A percentile compares a stretch with the other conserved stretches of the same genome.
Conservation (phyloP, 2,888 invertebrate species). For the Drosophila paramelanica region DNA sequence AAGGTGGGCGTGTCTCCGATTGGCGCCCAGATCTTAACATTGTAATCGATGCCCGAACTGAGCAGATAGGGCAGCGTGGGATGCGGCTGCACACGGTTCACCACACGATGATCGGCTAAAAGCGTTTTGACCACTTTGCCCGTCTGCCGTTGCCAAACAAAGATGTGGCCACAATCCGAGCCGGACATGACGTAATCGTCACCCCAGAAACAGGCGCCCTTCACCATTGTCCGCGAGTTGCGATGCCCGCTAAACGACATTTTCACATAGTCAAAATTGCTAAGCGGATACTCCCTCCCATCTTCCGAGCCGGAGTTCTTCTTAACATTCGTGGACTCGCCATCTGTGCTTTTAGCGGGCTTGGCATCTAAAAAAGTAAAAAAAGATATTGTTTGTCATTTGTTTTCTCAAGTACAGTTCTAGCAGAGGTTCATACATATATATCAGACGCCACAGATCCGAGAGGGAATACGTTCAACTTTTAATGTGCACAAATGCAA, state of each 20-base stretch:
- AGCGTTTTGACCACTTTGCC: conserved; percentile 90
- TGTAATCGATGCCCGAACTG: conserved; percentile 95
- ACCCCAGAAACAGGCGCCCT: conserved; percentile 94
- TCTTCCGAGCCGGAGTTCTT: background rate
- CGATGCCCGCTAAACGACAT: conserved; percentile 92
- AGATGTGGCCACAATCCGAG: conserved; percentile 95
- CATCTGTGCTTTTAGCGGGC: background rate
- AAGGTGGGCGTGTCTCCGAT: conserved; percentile 87
- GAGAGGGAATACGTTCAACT: too few relatives aligned
- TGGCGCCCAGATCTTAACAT: conserved; percentile 93
- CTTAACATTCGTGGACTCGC: background rate
- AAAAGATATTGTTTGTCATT: background rate
- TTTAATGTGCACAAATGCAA: too few relatives aligned
- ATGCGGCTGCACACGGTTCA: conserved; percentile 94
- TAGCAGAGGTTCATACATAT: too few relatives aligned
- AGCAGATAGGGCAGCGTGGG: conserved; percentile 91
- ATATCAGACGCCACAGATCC: too few relatives aligned
- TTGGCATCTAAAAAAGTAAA: background rate
- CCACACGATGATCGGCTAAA: conserved; percentile 92
- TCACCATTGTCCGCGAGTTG: conserved; percentile 92
- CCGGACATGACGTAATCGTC: conserved; percentile 92
- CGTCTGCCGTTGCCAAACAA: conserved; percentile 91
- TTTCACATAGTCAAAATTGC: conserved; percentile 86
- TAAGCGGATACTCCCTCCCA: conserved; percentile 41
- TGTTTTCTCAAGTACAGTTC: too few relatives aligned